Conservation (phyloP, 2,113 vertebrate genomes). For the Menidia beryllina region DNA sequence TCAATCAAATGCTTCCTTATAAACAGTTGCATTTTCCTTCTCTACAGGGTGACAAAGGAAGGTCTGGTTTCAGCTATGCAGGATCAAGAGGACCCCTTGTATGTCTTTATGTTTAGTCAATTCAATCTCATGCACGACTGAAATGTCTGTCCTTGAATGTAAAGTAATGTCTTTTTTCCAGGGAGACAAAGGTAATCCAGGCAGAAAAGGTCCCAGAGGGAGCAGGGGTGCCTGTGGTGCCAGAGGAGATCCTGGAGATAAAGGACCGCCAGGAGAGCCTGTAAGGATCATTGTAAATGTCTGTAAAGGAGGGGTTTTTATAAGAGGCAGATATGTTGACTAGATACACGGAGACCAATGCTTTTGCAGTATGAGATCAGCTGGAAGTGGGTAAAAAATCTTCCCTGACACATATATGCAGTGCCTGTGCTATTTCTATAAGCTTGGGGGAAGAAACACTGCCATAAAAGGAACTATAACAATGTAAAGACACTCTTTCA, state of each 20-base stretch:
- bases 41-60: conserved; percentile 89
- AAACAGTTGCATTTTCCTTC: neutral
- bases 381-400: neutral
- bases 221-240: conserved; percentile 88
- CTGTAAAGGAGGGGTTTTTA: neutral
- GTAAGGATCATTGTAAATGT: conserved; percentile 79
- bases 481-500: neutral
- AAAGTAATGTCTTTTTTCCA: conserved; percentile 59
- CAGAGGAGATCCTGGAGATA: conserved; percentile 87
- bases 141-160: neutral
- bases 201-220: conserved; percentile 86
- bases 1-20: neutral
- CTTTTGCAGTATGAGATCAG: neutral
- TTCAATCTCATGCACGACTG: neutral
- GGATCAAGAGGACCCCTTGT: conserved; percentile 89
- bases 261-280: conserved; percentile 83
- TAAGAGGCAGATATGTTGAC: conserved; percentile 1
- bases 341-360: conserved; percentile 1
- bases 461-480: neutral
- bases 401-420: neutral
- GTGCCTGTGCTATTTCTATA: neutral
- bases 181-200: conserved; percentile 90
- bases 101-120: conserved; percentile 23
- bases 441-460: neutral
- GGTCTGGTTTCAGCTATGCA: conserved; percentile 90